Conservation (phyloP, 2,797 vertebrate genomes). For the Lindbergichthys nudifrons region DNA sequence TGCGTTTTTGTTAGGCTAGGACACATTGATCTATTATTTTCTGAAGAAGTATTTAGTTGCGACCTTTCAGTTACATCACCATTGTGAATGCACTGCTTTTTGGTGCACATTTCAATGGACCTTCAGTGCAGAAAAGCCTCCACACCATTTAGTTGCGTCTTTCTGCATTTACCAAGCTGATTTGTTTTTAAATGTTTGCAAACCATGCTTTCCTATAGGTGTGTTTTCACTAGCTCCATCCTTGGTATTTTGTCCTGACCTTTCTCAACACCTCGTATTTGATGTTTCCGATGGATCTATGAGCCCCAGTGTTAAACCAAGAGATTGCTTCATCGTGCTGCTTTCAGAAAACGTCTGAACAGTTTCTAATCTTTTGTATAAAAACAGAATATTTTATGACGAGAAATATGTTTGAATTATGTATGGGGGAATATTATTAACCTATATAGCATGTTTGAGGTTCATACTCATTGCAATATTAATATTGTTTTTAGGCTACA, state of each 20-base stretch:
- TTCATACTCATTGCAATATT: slow-evolving; percentile 52
- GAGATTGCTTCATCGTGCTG: slow-evolving; percentile 8
- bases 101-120: not conserved
- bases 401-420: slow-evolving; percentile 67
- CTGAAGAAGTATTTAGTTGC: too few relatives aligned
- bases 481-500: slow-evolving; percentile 47
- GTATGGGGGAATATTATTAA: slow-evolving; percentile 74
- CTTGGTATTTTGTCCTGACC: too few relatives aligned
- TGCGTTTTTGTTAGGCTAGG: not conserved
- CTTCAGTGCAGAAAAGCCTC: too few relatives aligned
- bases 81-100: not conserved
- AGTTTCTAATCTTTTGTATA: slow-evolving; percentile 57
- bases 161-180: too few relatives aligned
- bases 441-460: slow-evolving; percentile 66
- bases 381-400: slow-evolving; percentile 72
- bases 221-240: too few relatives aligned
- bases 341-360: slow-evolving; percentile 37
- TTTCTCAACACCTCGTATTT: too few relatives aligned
- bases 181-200: too few relatives aligned
- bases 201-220: too few relatives aligned
- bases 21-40: not conserved
- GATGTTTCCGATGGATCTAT: not conserved
- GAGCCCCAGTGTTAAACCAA: not conserved
- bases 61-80: not conserved
- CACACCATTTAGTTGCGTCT: too few relatives aligned